Percentiles rank a stretch among this genome's conserved stretches.
Evolutionary conservation across 2,797 vertebrate species (phyloP).

Genomic region (Acanthurus tractus): DNA sequence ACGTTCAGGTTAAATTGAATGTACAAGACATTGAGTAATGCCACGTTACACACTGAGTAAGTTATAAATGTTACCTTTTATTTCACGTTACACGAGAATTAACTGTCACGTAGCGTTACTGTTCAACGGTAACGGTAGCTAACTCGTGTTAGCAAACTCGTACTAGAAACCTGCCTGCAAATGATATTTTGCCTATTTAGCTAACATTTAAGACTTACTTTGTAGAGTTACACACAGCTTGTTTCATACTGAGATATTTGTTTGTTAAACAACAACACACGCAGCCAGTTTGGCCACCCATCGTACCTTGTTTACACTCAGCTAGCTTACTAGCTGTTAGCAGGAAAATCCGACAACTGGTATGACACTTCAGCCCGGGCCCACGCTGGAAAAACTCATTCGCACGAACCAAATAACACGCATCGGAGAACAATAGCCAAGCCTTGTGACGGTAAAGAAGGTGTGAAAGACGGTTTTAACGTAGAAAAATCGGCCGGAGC

Average conservation of each 20-base stretch:
- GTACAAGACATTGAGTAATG: accelerated
- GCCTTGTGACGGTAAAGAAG: background rate
- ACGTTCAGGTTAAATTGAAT: accelerated
- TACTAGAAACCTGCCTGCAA: background rate
- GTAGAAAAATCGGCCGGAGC: constrained; percentile 5
- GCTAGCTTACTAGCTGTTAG: constrained; percentile 62
- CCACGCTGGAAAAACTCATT: constrained; percentile 67
- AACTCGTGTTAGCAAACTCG: background rate
- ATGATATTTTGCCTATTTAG: accelerated
- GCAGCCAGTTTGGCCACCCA: background rate
- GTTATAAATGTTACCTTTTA: too few relatives aligned
- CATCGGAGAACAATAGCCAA: constrained; percentile 60
- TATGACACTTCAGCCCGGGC: constrained; percentile 76
- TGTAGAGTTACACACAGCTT: accelerated
- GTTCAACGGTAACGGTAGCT: background rate
- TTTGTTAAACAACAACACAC: background rate
- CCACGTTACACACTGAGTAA: too few relatives aligned
- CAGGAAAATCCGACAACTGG: constrained; percentile 58
- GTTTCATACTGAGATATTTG: background rate
- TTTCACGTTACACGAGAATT: too few relatives aligned
- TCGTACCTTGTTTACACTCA: constrained; percentile 79
- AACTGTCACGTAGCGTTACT: too few relatives aligned
- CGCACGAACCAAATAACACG: constrained; percentile 46
- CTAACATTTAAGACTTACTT: background rate
- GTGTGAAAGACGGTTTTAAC: background rate